Base-by-base conservation (phyloP, 2,888 invertebrate species). In the Lottia gigantea region DNA sequence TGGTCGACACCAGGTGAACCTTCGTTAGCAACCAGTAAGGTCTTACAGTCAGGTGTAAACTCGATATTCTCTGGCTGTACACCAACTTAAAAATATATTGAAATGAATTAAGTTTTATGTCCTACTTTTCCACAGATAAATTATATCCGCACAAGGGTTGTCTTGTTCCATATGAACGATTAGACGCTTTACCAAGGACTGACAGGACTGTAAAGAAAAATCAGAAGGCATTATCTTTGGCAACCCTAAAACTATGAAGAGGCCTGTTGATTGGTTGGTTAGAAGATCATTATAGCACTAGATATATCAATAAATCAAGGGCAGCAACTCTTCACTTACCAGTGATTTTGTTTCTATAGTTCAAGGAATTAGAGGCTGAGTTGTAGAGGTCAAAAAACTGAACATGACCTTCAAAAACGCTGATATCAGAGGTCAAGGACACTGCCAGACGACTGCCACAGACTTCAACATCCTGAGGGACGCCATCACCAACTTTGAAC, bases 321-420 rank as follows among this genome's bases (percentile, higher is more conserved):
- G 40, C 40, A 4, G 11, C 40, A 40, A 40, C 40, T 40, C 11
- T 40, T 14, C 23, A 62, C 62, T 19, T 46, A 68, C 68, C 68
- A 23, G 62, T 62, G 1, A 68, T 63, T 25, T 46, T 62, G 25
- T 45, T 40, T 6, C 40, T 62, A 16, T 62, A 68, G 7, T 62
- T 31, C 16, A 68, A 23, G 40, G 11, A 25, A 46, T 40, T 23
- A 6, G 46, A 45, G 46, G 40, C 45, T 16, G 62, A 8, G 23
- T 62, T 70, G 55, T 74, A 74, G 11, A 76, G 71, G 6, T 71
- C 62, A 55, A 73, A 81, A 67, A 77, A 77, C n/a, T 71, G 62
- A 15, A 81, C 76, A 40, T 81, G 81, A 14, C 81, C 81, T 64
- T 80, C 80, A 47, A 76, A 74, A 4, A 73, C 72, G 8, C 40